These are phyloP conservation scores for Melanotaenia duboulayi DNA, from an alignment of 2,113 vertebrate species.

Conservation along the genomic window DNA sequence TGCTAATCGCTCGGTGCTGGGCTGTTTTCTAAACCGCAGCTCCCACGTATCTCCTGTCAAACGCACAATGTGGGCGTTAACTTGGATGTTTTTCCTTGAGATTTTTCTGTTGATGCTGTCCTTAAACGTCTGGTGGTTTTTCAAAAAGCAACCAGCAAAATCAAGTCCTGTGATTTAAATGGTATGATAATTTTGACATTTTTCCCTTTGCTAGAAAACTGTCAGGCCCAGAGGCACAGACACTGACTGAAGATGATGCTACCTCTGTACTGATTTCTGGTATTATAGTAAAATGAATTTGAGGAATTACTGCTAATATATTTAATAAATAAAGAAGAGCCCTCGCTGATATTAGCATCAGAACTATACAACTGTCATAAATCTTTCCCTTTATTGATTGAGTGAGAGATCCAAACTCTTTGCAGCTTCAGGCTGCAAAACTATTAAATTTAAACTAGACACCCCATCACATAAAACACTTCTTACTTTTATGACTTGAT, in stretches of 20 bases:
- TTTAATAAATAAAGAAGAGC: too few relatives aligned
- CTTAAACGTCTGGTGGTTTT: background rate
- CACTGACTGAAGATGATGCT: too few relatives aligned
- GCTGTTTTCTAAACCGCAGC: constrained; percentile 35
- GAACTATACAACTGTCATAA: background rate
- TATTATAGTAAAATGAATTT: too few relatives aligned
- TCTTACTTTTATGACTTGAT: too few relatives aligned
- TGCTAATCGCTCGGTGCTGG: constrained; percentile 27
- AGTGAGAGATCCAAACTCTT: background rate
- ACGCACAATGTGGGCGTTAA: constrained; percentile 20
- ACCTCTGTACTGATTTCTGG: too few relatives aligned
- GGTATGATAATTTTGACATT: background rate
- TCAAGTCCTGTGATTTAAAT: background rate
- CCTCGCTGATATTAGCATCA: too few relatives aligned
- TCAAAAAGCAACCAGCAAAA: background rate
- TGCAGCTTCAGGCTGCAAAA: too few relatives aligned
- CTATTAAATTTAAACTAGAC: too few relatives aligned
- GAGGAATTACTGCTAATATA: too few relatives aligned
- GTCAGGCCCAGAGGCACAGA: rapidly evolving
- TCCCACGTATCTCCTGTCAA: constrained; percentile 43
- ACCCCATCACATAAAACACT: background rate
- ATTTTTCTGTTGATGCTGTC: background rate
- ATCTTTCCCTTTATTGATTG: constrained; percentile 1
- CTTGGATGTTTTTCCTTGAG: background rate
- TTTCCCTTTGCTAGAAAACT: background rate